phyloP scores from a whole-genome alignment of 2,797 vertebrate genomes.

The Falco berigora region DNA sequence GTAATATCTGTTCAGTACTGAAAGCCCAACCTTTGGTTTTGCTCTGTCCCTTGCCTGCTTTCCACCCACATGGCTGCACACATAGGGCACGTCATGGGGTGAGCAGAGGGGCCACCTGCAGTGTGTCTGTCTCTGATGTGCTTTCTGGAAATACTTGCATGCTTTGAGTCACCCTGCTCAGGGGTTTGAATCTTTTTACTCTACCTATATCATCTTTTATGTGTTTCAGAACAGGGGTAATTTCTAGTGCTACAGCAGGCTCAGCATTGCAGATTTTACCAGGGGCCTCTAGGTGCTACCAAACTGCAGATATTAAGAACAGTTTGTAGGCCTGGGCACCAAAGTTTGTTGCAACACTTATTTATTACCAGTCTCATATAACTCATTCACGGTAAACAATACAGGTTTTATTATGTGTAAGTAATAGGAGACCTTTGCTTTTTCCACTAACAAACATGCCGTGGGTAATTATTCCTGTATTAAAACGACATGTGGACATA shows the following conservation, averaged over 20 bases:
- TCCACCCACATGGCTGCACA: background rate
- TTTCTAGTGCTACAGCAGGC: background rate
- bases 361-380: constrained; percentile 58
- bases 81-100: background rate
- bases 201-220: background rate
- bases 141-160: background rate
- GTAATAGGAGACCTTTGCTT: constrained; percentile 44
- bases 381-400: constrained; percentile 11
- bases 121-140: background rate
- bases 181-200: background rate
- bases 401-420: constrained; percentile 52
- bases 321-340: constrained; percentile 32
- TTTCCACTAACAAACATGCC: constrained; percentile 59
- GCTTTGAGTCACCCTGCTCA: background rate
- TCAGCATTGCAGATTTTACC: background rate
- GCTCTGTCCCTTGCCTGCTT: background rate
- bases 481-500: constrained; percentile 59
- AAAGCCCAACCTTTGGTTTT: background rate
- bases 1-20: rapidly evolving
- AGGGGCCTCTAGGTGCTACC: constrained; percentile 36
- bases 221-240: background rate
- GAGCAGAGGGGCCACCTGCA: background rate
- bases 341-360: constrained; percentile 51
- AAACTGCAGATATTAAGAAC: constrained; percentile 35
- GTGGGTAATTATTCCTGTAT: constrained; percentile 49